Base-by-base conservation (phyloP, 2,888 invertebrate species). In the Megamerina dolium region DNA sequence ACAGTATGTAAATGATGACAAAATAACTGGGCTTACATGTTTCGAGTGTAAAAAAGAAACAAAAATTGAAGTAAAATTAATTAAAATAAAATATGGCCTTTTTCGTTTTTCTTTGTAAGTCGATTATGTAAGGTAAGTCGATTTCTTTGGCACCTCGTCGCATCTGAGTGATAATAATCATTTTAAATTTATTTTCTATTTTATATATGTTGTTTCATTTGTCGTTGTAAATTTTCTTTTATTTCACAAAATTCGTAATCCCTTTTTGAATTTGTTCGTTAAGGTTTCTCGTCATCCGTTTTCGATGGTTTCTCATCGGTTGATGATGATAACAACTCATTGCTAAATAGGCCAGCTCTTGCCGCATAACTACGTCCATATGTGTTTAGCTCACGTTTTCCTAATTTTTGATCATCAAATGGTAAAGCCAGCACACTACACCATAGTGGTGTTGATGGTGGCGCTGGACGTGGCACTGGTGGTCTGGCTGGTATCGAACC, bases 371-470 rank as follows among this genome's bases (percentile, higher is more conserved):
- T 73, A 46, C 73, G 72, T 55, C 76, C 77, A 56, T 74, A 76
- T 47, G 74, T 76, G 60, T 72, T 75, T 57, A 79, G 74, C 74
- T 91, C 89, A 52, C 91, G 80, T 64, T 89, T 77, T 59, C 88
- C 91, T 63, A 91, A 83, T 72, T 89, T 90, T 77, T 91, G 90
- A 77, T 92, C 91, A 64, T 90, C 89, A 76, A 92, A 92, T 57
- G 91, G 91, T 65, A 91, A 79, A 57, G 91, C 91, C 72, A 91
- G 81, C 62, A 91, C 81, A 51, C 89, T 90, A 78, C 88, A 90
- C 87, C 88, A 87, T 60, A 88, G 79, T 55, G 87, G 83, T 45
- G 87, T 86, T 45, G 86, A 85, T 77, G 59, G 39, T 35, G 39
- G 35, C 12, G 44, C 26, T 19, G 37, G 27, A 35, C 10, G 27